phyloP scores from a whole-genome alignment of 2,888 invertebrate genomes.

The Augochlorella aurata region DNA sequence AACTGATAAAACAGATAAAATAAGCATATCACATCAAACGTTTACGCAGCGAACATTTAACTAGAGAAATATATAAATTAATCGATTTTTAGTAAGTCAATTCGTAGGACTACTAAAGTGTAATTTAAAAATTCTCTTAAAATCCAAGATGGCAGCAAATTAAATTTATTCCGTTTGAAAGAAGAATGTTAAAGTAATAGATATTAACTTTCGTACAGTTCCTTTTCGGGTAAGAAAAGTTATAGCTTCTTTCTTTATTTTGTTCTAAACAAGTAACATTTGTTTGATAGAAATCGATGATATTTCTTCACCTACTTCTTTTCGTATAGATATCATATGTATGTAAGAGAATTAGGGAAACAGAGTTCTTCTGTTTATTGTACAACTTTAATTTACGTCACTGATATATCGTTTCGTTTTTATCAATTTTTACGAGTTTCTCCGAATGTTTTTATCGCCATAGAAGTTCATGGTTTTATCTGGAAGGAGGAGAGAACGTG shows the following conservation, averaged over 20 bases:
- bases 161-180: not conserved
- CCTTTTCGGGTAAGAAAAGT: not conserved
- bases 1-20: not conserved
- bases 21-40: not conserved
- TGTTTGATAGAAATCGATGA: not conserved
- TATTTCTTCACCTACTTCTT: not conserved
- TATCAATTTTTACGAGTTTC: not conserved
- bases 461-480: conserved; percentile 32
- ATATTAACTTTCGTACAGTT: not conserved
- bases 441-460: conserved; percentile 2
- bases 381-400: not conserved
- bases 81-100: not conserved
- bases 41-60: not conserved
- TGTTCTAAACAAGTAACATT: not conserved
- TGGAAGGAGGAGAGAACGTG: conserved; percentile 39
- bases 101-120: not conserved
- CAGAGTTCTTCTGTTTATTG: not conserved
- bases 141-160: not conserved
- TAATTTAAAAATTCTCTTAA: not conserved
- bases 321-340: too few relatives aligned
- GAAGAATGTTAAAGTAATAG: not conserved
- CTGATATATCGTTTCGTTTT: not conserved
- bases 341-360: too few relatives aligned
- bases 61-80: not conserved
- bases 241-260: not conserved